Conservation (phyloP, 2,113 vertebrate species). For the Sander lucioperca region DNA sequence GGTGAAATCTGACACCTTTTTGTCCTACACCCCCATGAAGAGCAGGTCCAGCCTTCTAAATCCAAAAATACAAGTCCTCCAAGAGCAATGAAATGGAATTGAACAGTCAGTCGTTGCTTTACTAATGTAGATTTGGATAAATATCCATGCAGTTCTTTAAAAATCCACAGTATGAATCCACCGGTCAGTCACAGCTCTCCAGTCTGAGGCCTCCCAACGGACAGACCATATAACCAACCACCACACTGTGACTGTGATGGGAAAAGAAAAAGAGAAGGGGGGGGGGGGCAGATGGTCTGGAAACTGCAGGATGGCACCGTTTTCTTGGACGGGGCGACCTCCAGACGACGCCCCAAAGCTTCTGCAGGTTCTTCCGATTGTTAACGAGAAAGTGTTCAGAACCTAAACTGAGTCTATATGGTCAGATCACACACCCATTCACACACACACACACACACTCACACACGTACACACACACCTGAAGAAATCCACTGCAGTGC, state of each 20-base stretch:
- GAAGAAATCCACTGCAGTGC: slow-evolving; percentile 66
- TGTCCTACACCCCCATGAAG: background rate
- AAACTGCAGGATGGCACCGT: slow-evolving; percentile 34
- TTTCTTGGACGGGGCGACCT: slow-evolving; percentile 56
- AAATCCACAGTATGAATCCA: slow-evolving; percentile 22
- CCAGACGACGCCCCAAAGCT: slow-evolving; percentile 42
- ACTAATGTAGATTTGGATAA: background rate
- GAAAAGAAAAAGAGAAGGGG: background rate
- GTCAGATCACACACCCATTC: slow-evolving; percentile 13
- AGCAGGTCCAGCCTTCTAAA: background rate
- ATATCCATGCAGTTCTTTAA: background rate
- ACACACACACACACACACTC: background rate
- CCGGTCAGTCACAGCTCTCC: slow-evolving; percentile 8
- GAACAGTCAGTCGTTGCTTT: slow-evolving; percentile 1
- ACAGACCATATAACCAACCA: background rate
- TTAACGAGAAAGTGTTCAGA: slow-evolving; percentile 43
- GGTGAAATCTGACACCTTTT: slow-evolving; percentile 25
- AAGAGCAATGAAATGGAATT: background rate
- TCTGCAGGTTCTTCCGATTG: slow-evolving; percentile 30
- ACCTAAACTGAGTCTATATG: background rate
- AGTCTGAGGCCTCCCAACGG: slow-evolving; percentile 38
- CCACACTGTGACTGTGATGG: slow-evolving; percentile 6
- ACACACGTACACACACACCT: slow-evolving; percentile 48
- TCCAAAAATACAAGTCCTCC: slow-evolving; percentile 5
- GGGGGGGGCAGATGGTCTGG: slow-evolving; percentile 4